A percentile compares a stretch with the other conserved stretches of the same genome.
These are phyloP conservation scores for Agapornis roseicollis DNA, from an alignment of 2,113 vertebrate genomes.

Conservation along the genomic window DNA sequence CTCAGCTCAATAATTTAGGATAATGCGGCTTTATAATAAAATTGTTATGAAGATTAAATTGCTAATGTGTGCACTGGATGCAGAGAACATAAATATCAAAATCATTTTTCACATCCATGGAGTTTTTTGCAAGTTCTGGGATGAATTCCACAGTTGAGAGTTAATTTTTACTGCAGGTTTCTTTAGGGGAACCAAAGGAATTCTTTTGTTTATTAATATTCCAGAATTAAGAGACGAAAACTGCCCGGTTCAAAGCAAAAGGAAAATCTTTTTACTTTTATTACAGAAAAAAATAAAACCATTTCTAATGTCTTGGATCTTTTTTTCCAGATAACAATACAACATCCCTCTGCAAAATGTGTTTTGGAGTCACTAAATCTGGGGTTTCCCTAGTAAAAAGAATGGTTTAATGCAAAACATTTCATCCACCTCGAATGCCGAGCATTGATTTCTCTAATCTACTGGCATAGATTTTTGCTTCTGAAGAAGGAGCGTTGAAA, in stretches of 20 bases:
- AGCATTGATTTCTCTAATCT: conserved; percentile 55
- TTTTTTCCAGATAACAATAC: neutral
- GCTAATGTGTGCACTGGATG: neutral
- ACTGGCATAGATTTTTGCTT: conserved; percentile 58
- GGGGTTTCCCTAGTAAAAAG: neutral
- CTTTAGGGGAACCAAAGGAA: neutral
- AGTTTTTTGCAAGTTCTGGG: neutral
- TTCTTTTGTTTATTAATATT: neutral
- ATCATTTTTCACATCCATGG: neutral
- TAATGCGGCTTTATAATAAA: neutral
- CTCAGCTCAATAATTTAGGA: neutral
- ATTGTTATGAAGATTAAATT: neutral
- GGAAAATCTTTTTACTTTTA: neutral
- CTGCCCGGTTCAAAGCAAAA: neutral
- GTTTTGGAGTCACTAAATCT: neutral
- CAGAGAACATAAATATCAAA: neutral
- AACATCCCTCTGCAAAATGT: neutral
- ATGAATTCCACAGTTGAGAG: neutral
- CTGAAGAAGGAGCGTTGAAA: conserved; percentile 56
- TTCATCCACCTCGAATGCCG: neutral
- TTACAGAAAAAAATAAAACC: neutral
- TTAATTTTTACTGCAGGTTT: neutral
- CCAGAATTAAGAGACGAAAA: neutral
- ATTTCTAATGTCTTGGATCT: neutral
- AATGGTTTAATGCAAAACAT: neutral